phyloP scores from a whole-genome alignment of 2,797 vertebrate genomes.

The Champsocephalus gunnari region DNA sequence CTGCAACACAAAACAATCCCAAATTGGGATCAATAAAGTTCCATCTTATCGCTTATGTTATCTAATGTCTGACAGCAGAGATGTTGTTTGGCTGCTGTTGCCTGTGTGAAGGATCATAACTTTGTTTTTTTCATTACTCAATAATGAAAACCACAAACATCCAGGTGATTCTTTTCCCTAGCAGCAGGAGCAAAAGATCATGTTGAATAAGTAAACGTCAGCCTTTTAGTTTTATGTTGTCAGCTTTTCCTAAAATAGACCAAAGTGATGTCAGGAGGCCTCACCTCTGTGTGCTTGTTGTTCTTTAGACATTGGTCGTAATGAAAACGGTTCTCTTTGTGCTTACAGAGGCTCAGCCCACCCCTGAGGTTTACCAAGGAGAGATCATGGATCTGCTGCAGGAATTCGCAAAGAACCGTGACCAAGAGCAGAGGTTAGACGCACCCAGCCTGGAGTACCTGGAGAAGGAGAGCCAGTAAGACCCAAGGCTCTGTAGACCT shows the following conservation, averaged over 20 bases:
- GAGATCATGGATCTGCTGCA: slow-evolving; percentile 93
- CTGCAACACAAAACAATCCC: too few relatives aligned
- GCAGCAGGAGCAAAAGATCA: not conserved
- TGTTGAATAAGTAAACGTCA: not conserved
- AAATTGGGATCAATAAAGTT: too few relatives aligned
- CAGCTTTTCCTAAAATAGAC: slow-evolving; percentile 67
- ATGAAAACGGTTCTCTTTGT: slow-evolving; percentile 15
- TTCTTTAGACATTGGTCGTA: slow-evolving; percentile 31
- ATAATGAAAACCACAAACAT: not conserved
- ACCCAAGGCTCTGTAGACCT: not conserved
- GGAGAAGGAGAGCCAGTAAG: slow-evolving; percentile 75
- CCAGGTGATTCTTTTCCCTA: not conserved
- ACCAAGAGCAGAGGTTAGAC: slow-evolving; percentile 92
- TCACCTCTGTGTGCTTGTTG: slow-evolving; percentile 55
- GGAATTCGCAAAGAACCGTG: slow-evolving; percentile 93
- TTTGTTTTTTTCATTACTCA: not conserved
- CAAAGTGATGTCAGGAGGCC: slow-evolving; percentile 51
- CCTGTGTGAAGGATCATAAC: not conserved
- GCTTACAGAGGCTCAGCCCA: slow-evolving; percentile 87
- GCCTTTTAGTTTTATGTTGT: slow-evolving; percentile 35
- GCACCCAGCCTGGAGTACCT: slow-evolving; percentile 95
- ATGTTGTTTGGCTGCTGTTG: not conserved
- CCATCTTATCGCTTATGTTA: too few relatives aligned
- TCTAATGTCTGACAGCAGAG: not conserved
- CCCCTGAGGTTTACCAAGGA: slow-evolving; percentile 89